Evolutionary conservation across 2,888 invertebrate genomes (phyloP).

Genomic region (Lasioglossum zephyrum): DNA sequence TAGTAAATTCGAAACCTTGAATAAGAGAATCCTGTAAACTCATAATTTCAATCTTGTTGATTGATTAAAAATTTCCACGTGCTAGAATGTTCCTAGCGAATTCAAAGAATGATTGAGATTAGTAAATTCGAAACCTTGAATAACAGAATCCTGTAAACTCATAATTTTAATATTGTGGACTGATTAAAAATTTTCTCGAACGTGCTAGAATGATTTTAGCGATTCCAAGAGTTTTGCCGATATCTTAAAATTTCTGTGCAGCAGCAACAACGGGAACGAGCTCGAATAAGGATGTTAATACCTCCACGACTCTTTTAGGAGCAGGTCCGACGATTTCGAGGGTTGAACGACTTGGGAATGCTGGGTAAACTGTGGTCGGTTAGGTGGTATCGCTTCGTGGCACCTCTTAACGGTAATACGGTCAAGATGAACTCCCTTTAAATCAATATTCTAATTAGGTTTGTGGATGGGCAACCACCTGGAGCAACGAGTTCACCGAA

Average conservation of each 20-base stretch:
- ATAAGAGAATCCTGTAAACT: no score
- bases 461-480: conserved; percentile 20
- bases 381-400: background rate
- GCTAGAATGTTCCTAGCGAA: no score
- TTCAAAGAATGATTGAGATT: no score
- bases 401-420: background rate
- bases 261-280: background rate
- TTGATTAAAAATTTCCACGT: no score
- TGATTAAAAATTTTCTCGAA: background rate
- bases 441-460: conserved; percentile 12
- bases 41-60: no score
- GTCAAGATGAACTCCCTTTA: background rate
- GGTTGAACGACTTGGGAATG: background rate
- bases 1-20: no score
- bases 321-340: background rate
- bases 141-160: no score
- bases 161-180: no score
- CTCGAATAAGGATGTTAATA: background rate
- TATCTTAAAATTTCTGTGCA: background rate
- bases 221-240: background rate
- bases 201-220: background rate
- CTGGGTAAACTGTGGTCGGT: background rate
- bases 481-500: conserved; percentile 31
- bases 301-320: background rate
- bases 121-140: no score